phyloP scores from a whole-genome alignment of 2,113 vertebrate species.

The Solea senegalensis region DNA sequence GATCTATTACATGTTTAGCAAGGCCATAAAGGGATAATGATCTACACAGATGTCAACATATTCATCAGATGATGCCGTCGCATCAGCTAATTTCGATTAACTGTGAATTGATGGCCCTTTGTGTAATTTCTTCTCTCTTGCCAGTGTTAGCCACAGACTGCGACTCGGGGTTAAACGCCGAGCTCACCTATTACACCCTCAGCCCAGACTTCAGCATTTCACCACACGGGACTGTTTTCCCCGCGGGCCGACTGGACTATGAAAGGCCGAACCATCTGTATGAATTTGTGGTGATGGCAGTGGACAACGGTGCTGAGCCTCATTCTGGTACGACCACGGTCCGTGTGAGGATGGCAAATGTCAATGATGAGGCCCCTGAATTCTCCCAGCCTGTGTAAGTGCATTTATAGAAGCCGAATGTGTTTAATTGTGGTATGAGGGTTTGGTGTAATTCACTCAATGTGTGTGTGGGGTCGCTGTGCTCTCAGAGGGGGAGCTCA shows the following conservation, averaged over 20 bases:
- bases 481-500: too few species aligned
- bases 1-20: conserved; percentile 70
- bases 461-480: too few species aligned
- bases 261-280: conserved; percentile 88
- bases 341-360: conserved; percentile 87
- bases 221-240: conserved; percentile 86
- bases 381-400: conserved; percentile 88
- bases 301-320: conserved; percentile 85
- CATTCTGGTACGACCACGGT: conserved; percentile 89
- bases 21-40: conserved; percentile 64
- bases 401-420: too few species aligned
- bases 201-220: conserved; percentile 90
- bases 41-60: conserved; percentile 68
- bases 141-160: conserved; percentile 90
- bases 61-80: conserved; percentile 59
- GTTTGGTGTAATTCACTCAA: too few species aligned
- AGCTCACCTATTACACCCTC: conserved; percentile 87
- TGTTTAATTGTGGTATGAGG: too few species aligned
- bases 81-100: conserved; percentile 54
- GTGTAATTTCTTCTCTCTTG: conserved; percentile 17
- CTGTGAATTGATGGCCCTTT: conserved; percentile 54
- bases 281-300: conserved; percentile 90
- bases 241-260: conserved; percentile 84
- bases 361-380: conserved; percentile 88
- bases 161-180: conserved; percentile 86